Evolutionary conservation across 2,797 vertebrate genomes (phyloP), one percentile per base, ranked within the genome.

Genomic region (Poeciliopsis gracilis): DNA sequence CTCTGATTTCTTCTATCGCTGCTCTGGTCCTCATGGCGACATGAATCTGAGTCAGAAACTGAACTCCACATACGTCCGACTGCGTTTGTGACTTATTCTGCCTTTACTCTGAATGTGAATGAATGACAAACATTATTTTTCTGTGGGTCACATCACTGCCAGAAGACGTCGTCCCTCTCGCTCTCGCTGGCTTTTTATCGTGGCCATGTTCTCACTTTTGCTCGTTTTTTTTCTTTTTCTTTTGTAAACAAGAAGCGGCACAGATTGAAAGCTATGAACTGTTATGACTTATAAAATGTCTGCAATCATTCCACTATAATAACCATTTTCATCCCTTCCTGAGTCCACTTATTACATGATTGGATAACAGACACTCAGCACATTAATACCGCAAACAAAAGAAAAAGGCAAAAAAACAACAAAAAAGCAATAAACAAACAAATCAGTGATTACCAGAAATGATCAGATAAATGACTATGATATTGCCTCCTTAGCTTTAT

Each of bases 401-500:
- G 7, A 41, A 41, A 38, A 38, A 38, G 36, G 3, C 2, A 13
- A 46, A 11, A 4, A 3, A 1, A 15, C 23, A 23, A 51, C 23
- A 78, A 49, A 71, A 66, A n/a, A 15, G 13, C 72, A 74, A 63
- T 67, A 57, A 67, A 78, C 47, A 86, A 89, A 84, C 78, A 87
- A 86, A 86, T 77, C 73, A 75, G 82, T 84, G 70, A 91, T 89
- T 87, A 89, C 55, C 75, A 80, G 76, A 87, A 88, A 86, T 77
- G 67, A 92, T 87, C 73, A 79, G 70, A 67, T 86, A 79, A 86
- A 90, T 90, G 33, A 86, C 72, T 78, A 41, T 69, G 80, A 77
- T 82, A 85, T 86, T 86, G 77, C 77, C 75, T 89, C 83, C 77
- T 82, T 87, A 79, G 80, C 77, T 84, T 91, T 91, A 90, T 91